Base-by-base conservation (phyloP, 37 sponge, comb jelly and placozoan species). In the Ianthella basta region DNA sequence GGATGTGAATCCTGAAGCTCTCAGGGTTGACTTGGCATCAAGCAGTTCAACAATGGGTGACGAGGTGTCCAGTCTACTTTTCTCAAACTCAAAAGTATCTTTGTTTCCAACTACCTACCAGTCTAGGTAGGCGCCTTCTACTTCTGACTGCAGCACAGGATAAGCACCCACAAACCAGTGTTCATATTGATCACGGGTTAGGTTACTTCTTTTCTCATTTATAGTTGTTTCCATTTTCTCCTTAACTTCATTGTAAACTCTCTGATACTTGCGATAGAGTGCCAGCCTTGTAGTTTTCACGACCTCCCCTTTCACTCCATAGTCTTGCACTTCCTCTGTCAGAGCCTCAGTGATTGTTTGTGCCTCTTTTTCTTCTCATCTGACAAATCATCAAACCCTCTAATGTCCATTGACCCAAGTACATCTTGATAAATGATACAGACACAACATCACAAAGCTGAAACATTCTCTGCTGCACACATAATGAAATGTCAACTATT, bases 391-490 rank as follows among this genome's bases (percentile, higher is more conserved):
- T 86, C 79, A 75, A 86, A 64, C 4, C 64, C 64, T 65, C 37
- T 80, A 15, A 88, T 72, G 27, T 75, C 37, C 21, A 82, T 82
- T 32, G 73, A 39, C 29, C 86, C 44, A 15, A 90, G 60, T 27
- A 90, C 63, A 33, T 68, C 39, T 16, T 40, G 27, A 34, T 90
- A 90, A 15, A 78, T 79, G 34, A 60, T 30, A 15, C 85, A 15
- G 90, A 86, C 5, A 90, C 80, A 15, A 55, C 56, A 86, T 90
- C 90, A 25, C 83, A 82, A 19, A 90, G 86, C 1, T 69, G 60
- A 64, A 90, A 90, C 90, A 86, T 87, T 20, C 86, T 90, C 59
- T 90, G 86, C 86, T 82, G 86, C 15, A 90, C 80, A 39, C 87
- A 68, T 25, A 79, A 83, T 25, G 90, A 86, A 64, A 87, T 87